Evolutionary conservation across 2,113 vertebrate species (phyloP).

Genomic region (Mystacornis crossleyi): DNA sequence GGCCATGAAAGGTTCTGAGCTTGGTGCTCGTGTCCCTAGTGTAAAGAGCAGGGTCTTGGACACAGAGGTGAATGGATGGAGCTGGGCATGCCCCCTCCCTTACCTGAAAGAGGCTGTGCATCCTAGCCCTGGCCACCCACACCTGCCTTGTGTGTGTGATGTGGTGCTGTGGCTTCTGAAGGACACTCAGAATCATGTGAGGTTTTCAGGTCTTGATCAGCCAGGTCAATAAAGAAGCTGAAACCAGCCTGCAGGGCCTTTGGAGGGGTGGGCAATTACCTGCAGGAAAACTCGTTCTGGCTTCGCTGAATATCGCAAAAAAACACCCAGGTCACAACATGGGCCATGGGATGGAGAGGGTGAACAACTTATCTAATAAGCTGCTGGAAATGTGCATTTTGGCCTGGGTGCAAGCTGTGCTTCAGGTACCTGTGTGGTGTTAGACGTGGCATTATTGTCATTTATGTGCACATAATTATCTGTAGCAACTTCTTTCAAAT

Average conservation of each 20-base stretch:
- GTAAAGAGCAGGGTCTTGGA: background rate
- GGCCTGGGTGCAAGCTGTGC: background rate
- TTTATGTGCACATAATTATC: background rate
- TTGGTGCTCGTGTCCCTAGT: background rate
- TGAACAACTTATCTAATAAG: background rate
- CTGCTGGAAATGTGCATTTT: background rate
- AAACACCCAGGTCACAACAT: background rate
- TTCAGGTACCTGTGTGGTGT: background rate
- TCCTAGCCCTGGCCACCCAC: background rate
- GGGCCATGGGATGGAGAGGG: background rate
- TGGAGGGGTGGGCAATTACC: background rate
- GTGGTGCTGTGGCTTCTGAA: background rate
- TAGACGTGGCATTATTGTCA: background rate
- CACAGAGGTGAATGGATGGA: background rate
- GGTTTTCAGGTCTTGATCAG: background rate
- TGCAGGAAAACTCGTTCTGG: background rate
- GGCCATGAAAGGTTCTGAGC: background rate
- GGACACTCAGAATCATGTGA: background rate
- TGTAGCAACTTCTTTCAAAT: slow-evolving; percentile 2
- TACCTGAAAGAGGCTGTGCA: background rate
- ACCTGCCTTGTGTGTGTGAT: background rate
- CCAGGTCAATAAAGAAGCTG: background rate
- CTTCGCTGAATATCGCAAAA: background rate
- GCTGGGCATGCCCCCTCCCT: background rate
- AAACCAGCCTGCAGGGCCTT: background rate